These are phyloP conservation scores for Papilio elwesi DNA, from an alignment of 2,888 invertebrate genomes.

Conservation along the genomic window DNA sequence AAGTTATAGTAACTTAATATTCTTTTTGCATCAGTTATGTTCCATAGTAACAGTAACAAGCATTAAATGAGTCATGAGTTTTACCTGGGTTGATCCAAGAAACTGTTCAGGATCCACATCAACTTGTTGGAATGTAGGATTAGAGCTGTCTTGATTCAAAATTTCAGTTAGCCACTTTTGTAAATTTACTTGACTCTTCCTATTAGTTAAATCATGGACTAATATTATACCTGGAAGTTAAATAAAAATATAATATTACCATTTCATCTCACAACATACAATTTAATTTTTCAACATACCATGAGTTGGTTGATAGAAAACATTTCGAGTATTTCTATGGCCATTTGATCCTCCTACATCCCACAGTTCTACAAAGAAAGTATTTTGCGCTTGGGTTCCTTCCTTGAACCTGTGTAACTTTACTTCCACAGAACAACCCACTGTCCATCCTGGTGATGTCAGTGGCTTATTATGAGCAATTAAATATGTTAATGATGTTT, in stretches of 20 bases:
- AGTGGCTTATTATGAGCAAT: conserved; percentile 95
- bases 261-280: neutral
- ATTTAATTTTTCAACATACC: conserved; percentile 79
- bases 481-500: conserved; percentile 96
- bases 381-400: conserved; percentile 95
- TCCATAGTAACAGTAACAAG: neutral
- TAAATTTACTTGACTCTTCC: conserved; percentile 97
- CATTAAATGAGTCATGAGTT: too few species aligned
- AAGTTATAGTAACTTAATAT: too few species aligned
- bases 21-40: too few species aligned
- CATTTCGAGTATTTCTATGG: conserved; percentile 95
- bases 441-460: conserved; percentile 95
- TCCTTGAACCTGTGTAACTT: conserved; percentile 97
- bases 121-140: conserved; percentile 79
- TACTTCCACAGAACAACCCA: conserved; percentile 98
- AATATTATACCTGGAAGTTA: conserved; percentile 90
- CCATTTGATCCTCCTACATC: conserved; percentile 98
- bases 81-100: conserved; percentile 89
- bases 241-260: conserved; percentile 15
- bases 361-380: conserved; percentile 97
- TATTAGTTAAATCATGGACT: conserved; percentile 98
- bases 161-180: conserved; percentile 97
- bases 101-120: conserved; percentile 94
- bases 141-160: conserved; percentile 87
- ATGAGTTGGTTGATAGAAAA: conserved; percentile 97